Conservation (phyloP, 2,113 vertebrate genomes). For the Vicugna pacos region DNA sequence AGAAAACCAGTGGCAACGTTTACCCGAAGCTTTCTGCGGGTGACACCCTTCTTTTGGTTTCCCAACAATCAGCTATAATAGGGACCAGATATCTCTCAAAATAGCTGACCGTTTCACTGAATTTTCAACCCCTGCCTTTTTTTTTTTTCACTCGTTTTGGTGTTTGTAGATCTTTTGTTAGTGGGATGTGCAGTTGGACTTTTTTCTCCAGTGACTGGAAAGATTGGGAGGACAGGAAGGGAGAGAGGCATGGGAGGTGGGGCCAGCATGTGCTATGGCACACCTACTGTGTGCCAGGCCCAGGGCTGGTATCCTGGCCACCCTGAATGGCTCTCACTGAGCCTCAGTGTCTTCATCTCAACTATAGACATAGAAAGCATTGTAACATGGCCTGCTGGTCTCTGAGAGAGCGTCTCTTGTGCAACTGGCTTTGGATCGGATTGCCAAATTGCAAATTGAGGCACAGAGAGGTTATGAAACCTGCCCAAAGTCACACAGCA, state of each 20-base stretch:
- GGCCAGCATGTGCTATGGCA: neutral
- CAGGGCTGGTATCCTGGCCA: rapidly evolving
- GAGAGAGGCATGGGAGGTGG: neutral
- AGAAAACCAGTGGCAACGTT: neutral
- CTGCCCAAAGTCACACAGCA: neutral
- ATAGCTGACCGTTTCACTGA: neutral
- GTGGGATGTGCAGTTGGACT: neutral
- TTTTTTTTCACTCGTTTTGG: neutral
- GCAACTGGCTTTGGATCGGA: neutral
- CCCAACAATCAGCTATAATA: neutral
- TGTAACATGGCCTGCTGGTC: neutral
- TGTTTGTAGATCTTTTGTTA: neutral
- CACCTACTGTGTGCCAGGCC: no score
- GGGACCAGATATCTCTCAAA: neutral
- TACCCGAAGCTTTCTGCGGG: neutral
- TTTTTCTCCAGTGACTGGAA: neutral
- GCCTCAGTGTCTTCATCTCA: neutral
- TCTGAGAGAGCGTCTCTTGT: neutral
- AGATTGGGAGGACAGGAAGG: neutral
- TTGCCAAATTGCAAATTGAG: neutral
- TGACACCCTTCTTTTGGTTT: neutral
- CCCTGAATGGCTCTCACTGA: neutral
- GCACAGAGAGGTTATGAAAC: neutral
- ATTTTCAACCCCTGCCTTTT: neutral
- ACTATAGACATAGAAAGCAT: neutral